Base-by-base conservation (phyloP, 2,888 invertebrate genomes). In the Dryobotodes eremita region DNA sequence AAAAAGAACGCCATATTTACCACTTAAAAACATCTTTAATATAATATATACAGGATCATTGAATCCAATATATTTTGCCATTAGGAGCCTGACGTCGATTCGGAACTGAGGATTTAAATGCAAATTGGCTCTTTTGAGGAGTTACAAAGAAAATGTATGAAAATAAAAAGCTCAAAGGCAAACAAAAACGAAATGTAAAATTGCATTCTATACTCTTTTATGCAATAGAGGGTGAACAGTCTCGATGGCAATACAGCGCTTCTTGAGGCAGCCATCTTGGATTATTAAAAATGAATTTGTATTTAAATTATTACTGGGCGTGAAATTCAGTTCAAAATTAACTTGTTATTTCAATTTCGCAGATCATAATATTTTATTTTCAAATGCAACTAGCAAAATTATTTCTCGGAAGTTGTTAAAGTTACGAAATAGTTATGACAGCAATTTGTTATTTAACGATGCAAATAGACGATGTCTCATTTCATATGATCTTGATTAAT, bases 111-210 rank as follows among this genome's bases (percentile, higher is more conserved):
- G 77, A 87, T 86, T 89, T 86, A 88, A 83, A 90, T 89, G 90
- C 88, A 89, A 90, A 90, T 88, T 80, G 74, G 77, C 71, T 75
- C 86, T 85, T 84, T 85, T 82, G 81, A 83, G 75, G 82, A 76
- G 83, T 83, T 81, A 74, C 68, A 77, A n/a, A 81, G 80, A 81
- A 83, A 82, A 77, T 85, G 62, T 80, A 89, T 82, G 79, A 81
- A 81, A 80, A 85, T 75, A 85, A 85, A 84, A 77, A 57, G 65
- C 68, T 85, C 75, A 83, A 84, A 82, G 77, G 71, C 23, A 64
- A 68, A 79, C 64, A 66, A 55, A 75, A 77, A 73, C 17, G 53
- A 65, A 74, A 77, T 64, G 42, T 82, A 65, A 75, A 80, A 81
- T 79, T 87, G 83, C 88, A 89, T 82, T 83, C 66, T 68, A 64